phyloP scores from a whole-genome alignment of 2,888 invertebrate genomes.

The Drosophila austrosaltans region DNA sequence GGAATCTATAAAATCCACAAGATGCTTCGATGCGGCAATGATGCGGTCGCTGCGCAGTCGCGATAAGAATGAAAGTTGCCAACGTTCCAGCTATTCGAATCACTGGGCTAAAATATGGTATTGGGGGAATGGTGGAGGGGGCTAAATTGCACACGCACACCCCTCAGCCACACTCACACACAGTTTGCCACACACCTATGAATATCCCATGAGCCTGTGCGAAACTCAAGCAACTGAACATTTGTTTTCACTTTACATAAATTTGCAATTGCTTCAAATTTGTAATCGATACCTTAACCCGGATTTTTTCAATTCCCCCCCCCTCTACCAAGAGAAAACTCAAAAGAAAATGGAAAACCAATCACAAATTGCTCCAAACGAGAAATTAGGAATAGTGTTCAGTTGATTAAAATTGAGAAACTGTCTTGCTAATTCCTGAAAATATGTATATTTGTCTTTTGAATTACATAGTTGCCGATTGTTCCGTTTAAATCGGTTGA shows the following conservation, averaged over 20 bases:
- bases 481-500: not conserved
- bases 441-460: too few relatives aligned
- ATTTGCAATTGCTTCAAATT: slow-evolving; percentile 47
- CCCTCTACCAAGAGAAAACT: not conserved
- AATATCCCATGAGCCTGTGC: slow-evolving; percentile 64
- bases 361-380: not conserved
- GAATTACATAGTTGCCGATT: not conserved
- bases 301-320: not conserved
- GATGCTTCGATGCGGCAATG: slow-evolving; percentile 13
- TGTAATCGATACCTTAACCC: slow-evolving; percentile 58
- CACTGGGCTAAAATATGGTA: slow-evolving; percentile 11
- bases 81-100: not conserved
- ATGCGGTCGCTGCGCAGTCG: slow-evolving; percentile 37
- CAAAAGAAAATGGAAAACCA: not conserved
- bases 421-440: too few relatives aligned
- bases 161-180: not conserved
- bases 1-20: slow-evolving; percentile 43
- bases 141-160: slow-evolving; percentile 12
- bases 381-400: not conserved
- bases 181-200: slow-evolving; percentile 43
- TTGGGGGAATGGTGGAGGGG: not conserved
- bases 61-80: slow-evolving; percentile 24
- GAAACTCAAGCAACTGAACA: slow-evolving; percentile 43
- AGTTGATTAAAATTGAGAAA: too few relatives aligned
- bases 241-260: slow-evolving; percentile 56